Conservation (phyloP, 2,888 invertebrate genomes). For the Lamellibrachia columna region DNA sequence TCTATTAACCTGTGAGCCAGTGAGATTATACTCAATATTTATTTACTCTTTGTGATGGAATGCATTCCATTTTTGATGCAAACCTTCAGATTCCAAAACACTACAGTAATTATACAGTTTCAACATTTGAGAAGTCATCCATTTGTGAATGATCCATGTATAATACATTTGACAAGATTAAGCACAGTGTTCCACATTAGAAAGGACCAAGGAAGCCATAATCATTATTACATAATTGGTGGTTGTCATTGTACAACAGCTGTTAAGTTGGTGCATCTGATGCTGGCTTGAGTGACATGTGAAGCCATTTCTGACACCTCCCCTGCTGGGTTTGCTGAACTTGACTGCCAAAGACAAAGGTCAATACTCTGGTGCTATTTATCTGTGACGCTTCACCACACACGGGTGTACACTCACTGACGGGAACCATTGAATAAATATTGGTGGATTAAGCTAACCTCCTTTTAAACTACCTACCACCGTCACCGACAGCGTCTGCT, state of each 20-base stretch:
- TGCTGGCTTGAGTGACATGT: background rate
- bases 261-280: background rate
- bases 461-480: background rate
- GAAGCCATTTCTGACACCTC: background rate
- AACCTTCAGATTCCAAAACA: no score
- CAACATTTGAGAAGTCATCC: no score
- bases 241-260: background rate
- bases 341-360: background rate
- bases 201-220: background rate
- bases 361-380: background rate
- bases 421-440: background rate
- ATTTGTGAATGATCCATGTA: no score
- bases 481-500: background rate
- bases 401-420: background rate
- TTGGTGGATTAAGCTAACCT: background rate
- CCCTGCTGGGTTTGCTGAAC: background rate
- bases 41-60: no score
- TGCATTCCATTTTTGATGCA: no score
- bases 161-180: no score
- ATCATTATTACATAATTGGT: background rate
- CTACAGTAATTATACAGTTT: no score
- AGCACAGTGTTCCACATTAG: no score
- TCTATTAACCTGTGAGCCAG: no score
- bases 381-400: background rate
- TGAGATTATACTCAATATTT: no score